Base-by-base conservation (phyloP, 2,797 vertebrate genomes). In the Characodon lateralis region DNA sequence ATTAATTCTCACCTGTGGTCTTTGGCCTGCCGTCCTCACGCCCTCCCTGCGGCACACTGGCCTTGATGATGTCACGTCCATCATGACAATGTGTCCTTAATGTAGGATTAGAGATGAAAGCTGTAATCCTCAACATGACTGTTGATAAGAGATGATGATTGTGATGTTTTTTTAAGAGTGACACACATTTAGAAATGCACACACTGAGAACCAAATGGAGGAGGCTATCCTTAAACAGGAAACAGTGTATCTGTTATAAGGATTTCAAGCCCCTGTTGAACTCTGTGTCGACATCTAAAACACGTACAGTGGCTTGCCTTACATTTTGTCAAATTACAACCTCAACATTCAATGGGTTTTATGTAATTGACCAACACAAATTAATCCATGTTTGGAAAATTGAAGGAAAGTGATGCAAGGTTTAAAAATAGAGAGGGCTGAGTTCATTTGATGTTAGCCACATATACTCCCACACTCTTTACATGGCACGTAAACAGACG, bases 91-190 rank as follows among this genome's bases (percentile, higher is more conserved):
- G 86, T 94, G 89, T 92, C 91, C 92, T 91, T 93, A 95, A 94
- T 95, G 93, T 93, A 85, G 91, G 94, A 95, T 95, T 95, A 96
- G 89, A 79, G 88, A 91, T 93, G 84, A 94, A 94, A 93, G 92
- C 92, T 93, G 91, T 94, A 95, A 95, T 95, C 94, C 94, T 83
- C 89, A 69, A 92, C 93, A 92, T 93, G 93, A 91, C 86, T 72
- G 84, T 88, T 89, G 93, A 92, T 93, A 91, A 90, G 87, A 91
- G 91, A 89, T 88, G 87, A 87, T 93, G 92, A 93, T 90, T 93
- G 87, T 87, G 85, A 82, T 84, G 89, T 92, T 93, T 88, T 92
- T 85, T 87, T 79, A 92, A 87, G 80, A 90, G 82, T 75, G 83
- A 86, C 89, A 88, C 84, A 88, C 83, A 88, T 78, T 50, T 79